Evolutionary conservation across 1,140 invertebrate genomes (phyloP).

Genomic region (Sarcophaga bullata): DNA sequence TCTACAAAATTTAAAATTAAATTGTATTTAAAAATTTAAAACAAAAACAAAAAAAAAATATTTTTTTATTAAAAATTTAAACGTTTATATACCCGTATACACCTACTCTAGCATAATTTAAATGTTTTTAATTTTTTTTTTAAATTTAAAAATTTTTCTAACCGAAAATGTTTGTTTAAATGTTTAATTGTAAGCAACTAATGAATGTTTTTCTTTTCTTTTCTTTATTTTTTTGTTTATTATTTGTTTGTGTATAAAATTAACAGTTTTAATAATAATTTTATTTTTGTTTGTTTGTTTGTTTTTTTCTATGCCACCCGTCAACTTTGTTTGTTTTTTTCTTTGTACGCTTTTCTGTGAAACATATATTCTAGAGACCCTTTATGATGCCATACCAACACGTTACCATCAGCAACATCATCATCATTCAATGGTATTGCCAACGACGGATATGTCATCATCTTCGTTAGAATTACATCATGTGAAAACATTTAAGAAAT

Average conservation of each 20-base stretch:
- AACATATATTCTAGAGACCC: slow-evolving; percentile 8
- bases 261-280: too few relatives aligned
- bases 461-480: slow-evolving; percentile 36
- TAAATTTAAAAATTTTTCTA: too few relatives aligned
- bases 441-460: slow-evolving; percentile 35
- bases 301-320: slow-evolving; percentile 14
- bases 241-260: not conserved
- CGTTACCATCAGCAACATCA: slow-evolving; percentile 34
- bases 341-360: not conserved
- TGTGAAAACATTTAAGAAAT: slow-evolving; percentile 31
- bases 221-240: too few relatives aligned
- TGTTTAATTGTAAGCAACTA: too few relatives aligned
- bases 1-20: too few relatives aligned
- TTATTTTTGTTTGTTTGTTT: not conserved
- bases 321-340: not conserved
- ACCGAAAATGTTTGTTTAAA: too few relatives aligned
- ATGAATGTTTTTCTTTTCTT: not conserved
- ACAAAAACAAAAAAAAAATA: too few relatives aligned
- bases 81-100: too few relatives aligned
- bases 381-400: slow-evolving; percentile 39
- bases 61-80: too few relatives aligned
- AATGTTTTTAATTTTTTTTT: too few relatives aligned
- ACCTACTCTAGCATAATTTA: too few relatives aligned
- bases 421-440: slow-evolving; percentile 23
- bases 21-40: too few relatives aligned